phyloP scores from a whole-genome alignment of 2,888 invertebrate genomes.

The Leucophenga maculata region DNA sequence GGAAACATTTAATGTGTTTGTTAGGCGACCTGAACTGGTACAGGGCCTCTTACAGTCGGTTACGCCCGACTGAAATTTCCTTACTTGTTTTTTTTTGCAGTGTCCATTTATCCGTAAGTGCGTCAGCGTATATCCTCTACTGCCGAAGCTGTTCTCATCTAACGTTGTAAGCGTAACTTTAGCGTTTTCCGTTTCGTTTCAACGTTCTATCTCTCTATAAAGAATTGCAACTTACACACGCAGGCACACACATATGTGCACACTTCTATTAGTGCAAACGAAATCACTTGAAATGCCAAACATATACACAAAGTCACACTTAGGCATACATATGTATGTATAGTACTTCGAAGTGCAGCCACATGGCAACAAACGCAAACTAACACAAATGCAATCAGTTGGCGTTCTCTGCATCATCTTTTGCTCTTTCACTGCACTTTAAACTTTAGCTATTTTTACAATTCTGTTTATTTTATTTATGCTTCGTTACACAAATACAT shows the following conservation, averaged over 20 bases:
- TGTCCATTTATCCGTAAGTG: slow-evolving; percentile 1
- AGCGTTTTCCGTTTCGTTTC: slow-evolving; percentile 38
- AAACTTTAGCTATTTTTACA: slow-evolving; percentile 48
- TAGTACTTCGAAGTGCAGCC: background rate
- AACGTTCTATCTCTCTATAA: slow-evolving; percentile 17
- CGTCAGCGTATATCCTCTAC: slow-evolving; percentile 28
- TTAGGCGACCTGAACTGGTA: no score
- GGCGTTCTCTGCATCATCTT: slow-evolving; percentile 46
- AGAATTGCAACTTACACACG: background rate
- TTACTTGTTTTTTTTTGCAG: background rate
- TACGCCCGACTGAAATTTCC: no score
- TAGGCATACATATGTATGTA: background rate
- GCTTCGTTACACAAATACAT: slow-evolving; percentile 62
- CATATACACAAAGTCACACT: no score
- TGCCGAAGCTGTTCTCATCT: background rate
- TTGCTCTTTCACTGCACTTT: slow-evolving; percentile 58
- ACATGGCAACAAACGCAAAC: slow-evolving; percentile 20
- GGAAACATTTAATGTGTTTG: no score
- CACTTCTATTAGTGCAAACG: background rate
- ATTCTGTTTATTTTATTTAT: slow-evolving; percentile 64
- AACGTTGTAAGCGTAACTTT: slow-evolving; percentile 23
- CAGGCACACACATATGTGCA: background rate
- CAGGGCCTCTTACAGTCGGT: no score
- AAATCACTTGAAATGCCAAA: slow-evolving; percentile 9
- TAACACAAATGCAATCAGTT: slow-evolving; percentile 53